These are phyloP conservation scores for Pristionchus japonicus DNA, from an alignment of 2,888 invertebrate genomes.

Conservation along the genomic window DNA sequence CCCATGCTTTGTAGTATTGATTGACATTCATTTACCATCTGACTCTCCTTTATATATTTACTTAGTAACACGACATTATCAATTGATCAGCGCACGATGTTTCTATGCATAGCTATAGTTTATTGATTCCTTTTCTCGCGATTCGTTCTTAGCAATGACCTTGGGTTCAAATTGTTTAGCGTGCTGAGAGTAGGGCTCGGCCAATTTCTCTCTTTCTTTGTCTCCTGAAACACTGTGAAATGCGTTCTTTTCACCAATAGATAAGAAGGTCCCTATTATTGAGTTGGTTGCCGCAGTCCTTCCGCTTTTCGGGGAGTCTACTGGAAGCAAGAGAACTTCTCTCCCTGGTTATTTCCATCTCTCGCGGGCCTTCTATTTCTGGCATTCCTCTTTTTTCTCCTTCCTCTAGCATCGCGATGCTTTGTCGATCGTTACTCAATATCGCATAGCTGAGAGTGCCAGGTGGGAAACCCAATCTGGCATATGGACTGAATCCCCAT, in stretches of 20 bases:
- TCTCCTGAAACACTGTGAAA: background rate
- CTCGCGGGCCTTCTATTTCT: background rate
- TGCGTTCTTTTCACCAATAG: background rate
- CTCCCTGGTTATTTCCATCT: background rate
- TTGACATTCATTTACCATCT: too few relatives aligned
- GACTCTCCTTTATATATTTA: too few relatives aligned
- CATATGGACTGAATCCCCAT: background rate
- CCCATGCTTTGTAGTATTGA: too few relatives aligned
- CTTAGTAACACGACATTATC: too few relatives aligned
- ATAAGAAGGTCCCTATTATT: background rate
- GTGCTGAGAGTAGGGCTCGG: background rate
- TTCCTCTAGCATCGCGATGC: background rate
- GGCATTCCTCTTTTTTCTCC: background rate
- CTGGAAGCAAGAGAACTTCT: slow-evolving; percentile 27
- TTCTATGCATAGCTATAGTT: too few relatives aligned
- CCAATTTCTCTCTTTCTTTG: background rate
- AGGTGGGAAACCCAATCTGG: slow-evolving; percentile 34
- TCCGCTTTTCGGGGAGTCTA: background rate
- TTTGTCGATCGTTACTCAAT: background rate
- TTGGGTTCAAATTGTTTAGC: background rate
- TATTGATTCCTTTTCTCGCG: background rate
- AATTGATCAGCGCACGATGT: too few relatives aligned
- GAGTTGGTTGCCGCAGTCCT: background rate
- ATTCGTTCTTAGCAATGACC: background rate
- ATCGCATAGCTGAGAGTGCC: background rate